Percentiles rank a stretch among this genome's conserved stretches.
Conservation (phyloP, 2,797 vertebrate species). For the Delichon dasypus region DNA sequence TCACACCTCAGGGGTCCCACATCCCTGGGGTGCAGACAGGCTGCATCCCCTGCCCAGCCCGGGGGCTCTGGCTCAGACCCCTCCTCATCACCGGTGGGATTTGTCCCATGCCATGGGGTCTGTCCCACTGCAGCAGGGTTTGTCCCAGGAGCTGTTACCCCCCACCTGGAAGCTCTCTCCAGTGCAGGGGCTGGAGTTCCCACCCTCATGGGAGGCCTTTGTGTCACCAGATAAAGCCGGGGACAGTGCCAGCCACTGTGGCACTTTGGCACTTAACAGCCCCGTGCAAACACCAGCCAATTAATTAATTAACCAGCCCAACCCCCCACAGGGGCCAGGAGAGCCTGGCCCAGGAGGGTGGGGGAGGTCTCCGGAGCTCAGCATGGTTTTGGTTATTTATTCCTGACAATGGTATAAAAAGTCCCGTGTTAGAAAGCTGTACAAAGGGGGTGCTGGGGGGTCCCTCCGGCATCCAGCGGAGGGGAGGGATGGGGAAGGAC, state of each 20-base stretch:
- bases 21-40: neutral
- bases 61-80: neutral
- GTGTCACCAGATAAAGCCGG: neutral
- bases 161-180: neutral
- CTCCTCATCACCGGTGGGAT: neutral
- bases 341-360: neutral
- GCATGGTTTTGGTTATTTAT: neutral
- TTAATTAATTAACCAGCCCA: conserved; percentile 49
- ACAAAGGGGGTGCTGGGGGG: neutral
- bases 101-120: neutral
- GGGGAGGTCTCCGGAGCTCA: neutral
- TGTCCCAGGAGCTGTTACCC: neutral
- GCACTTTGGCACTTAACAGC: neutral
- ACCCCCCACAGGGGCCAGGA: neutral
- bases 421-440: conserved; percentile 3
- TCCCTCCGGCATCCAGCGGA: neutral
- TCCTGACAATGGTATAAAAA: conserved; percentile 37
- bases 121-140: neutral
- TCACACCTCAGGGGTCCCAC: neutral
- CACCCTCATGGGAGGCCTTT: neutral
- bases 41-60: rapidly evolving
- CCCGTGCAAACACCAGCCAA: conserved; percentile 8
- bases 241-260: neutral
- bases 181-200: neutral
- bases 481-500: neutral